These are phyloP conservation scores for Siniperca undulata DNA, from an alignment of 2,797 vertebrate species.

Conservation along the genomic window DNA sequence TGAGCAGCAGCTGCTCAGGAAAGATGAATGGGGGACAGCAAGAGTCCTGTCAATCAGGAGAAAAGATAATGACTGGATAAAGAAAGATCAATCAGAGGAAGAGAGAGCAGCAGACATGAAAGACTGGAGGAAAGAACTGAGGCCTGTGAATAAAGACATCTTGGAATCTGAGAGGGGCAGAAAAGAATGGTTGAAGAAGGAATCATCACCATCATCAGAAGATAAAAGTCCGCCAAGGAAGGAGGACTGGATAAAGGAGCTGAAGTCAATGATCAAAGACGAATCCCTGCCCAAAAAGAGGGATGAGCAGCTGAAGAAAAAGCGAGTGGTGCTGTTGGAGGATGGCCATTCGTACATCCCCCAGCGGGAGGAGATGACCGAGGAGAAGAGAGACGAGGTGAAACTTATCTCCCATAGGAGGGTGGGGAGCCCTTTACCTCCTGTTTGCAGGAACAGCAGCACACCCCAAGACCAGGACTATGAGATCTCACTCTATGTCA, in stretches of 20 bases:
- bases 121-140: slow-evolving; percentile 68
- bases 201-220: not conserved
- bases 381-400: slow-evolving; percentile 57
- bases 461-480: slow-evolving; percentile 65
- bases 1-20: slow-evolving; percentile 34
- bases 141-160: slow-evolving; percentile 52
- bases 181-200: slow-evolving; percentile 48
- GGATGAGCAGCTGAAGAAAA: slow-evolving; percentile 68
- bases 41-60: slow-evolving; percentile 44
- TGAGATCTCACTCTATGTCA: slow-evolving; percentile 82
- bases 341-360: slow-evolving; percentile 67
- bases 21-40: slow-evolving; percentile 37
- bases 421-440: slow-evolving; percentile 38
- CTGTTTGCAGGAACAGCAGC: slow-evolving; percentile 11
- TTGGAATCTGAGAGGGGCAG: slow-evolving; percentile 26
- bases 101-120: slow-evolving; percentile 31
- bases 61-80: slow-evolving; percentile 77
- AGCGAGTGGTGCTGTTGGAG: slow-evolving; percentile 74
- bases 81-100: slow-evolving; percentile 43
- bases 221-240: slow-evolving; percentile 21
- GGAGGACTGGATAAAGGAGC: slow-evolving; percentile 77
- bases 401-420: slow-evolving; percentile 44
- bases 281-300: slow-evolving; percentile 62
- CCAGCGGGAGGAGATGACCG: slow-evolving; percentile 47
- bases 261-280: slow-evolving; percentile 76